These are phyloP conservation scores for Muntiacus reevesi DNA, from an alignment of 2,113 vertebrate genomes.

Conservation along the genomic window DNA sequence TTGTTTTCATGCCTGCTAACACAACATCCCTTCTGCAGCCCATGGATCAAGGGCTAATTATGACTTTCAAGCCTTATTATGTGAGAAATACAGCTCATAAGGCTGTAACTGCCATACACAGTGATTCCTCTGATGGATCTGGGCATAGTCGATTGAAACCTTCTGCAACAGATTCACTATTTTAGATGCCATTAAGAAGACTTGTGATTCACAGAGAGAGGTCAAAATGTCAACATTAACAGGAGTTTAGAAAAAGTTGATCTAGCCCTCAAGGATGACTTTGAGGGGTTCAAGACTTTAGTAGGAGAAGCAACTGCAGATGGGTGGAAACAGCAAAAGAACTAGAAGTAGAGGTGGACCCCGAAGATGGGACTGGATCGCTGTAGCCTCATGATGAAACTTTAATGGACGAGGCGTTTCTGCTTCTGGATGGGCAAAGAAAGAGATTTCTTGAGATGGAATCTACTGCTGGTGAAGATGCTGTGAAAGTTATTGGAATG, in stretches of 20 bases:
- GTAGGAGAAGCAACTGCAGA: not conserved
- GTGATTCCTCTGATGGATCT: not conserved
- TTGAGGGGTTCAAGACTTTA: not conserved
- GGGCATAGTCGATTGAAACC: not conserved
- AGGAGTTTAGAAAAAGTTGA: not conserved
- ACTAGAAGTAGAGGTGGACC: not conserved
- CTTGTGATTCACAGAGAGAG: not conserved
- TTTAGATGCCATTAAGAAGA: not conserved
- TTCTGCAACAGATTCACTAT: not conserved
- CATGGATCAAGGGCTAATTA: not conserved
- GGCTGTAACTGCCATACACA: not conserved
- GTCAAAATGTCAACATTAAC: not conserved
- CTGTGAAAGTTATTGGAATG: not conserved
- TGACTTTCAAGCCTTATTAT: not conserved
- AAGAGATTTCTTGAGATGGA: not conserved
- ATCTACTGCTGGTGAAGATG: not conserved
- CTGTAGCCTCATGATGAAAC: not conserved
- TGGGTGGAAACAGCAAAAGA: not conserved
- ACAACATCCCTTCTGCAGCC: not conserved
- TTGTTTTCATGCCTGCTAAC: not conserved
- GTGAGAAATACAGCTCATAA: not conserved
- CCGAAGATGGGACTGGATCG: not conserved
- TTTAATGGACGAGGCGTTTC: not conserved
- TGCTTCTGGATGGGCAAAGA: not conserved
- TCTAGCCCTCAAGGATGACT: not conserved